phyloP scores from a whole-genome alignment of 1,140 invertebrate genomes.

The Procambarus clarkii region DNA sequence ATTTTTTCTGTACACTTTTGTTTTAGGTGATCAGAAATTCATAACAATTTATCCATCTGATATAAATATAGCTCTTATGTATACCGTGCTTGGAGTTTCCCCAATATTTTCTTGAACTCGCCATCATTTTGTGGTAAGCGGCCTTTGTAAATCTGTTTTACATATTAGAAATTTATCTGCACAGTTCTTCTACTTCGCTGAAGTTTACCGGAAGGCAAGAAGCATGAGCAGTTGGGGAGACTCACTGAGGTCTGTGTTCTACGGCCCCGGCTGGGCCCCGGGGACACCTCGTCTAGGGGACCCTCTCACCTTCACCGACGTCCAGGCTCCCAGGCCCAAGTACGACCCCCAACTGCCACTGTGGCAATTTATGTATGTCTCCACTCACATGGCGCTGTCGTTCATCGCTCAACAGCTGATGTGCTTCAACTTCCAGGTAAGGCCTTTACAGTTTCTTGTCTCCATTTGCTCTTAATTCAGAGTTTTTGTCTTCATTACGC shows the following conservation, averaged over 20 bases:
- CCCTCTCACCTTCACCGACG: conserved; percentile 21
- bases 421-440: background rate
- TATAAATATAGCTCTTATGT: too few species aligned
- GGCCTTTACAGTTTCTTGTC: background rate
- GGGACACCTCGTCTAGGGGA: conserved; percentile 43
- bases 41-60: too few species aligned
- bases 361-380: background rate
- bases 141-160: too few species aligned
- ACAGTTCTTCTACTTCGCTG: conserved; percentile 11
- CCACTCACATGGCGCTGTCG: background rate
- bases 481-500: too few species aligned
- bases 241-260: conserved; percentile 3
- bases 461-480: too few species aligned
- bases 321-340: background rate
- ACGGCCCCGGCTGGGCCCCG: conserved; percentile 45
- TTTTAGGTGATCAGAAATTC: too few species aligned
- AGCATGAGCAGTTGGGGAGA: conserved; percentile 29
- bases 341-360: background rate
- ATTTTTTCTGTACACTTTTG: too few species aligned
- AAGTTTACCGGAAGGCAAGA: background rate
- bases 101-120: too few species aligned
- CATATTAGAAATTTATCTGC: too few species aligned
- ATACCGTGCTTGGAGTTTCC: too few species aligned
- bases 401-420: conserved; percentile 4
- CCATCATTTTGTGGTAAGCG: too few species aligned